Evolutionary conservation across 2,888 invertebrate genomes (phyloP), one percentile per base, ranked within the genome.

Genomic region (Saturnia pavonia): DNA sequence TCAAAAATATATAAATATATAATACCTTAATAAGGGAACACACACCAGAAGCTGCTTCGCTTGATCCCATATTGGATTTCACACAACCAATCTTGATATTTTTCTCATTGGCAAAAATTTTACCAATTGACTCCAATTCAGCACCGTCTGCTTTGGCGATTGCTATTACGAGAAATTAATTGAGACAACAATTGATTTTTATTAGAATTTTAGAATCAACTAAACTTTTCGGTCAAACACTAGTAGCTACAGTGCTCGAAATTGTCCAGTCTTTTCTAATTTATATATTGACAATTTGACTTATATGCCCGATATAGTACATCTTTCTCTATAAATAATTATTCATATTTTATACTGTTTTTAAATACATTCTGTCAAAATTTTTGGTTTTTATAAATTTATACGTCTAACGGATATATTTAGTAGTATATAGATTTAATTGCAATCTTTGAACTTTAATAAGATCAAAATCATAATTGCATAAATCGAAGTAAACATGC

Each of bases 91-190:
- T 92, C 76, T 94, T 91, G 0, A 96, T 86, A 8, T 95, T 91
- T 45, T 92, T 94, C 54, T 90, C 85, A 65, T 88, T 85, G 70
- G 91, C 93, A 79, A 95, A 95, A 14, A 95, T 87, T 70, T 95
- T 93, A 34, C 92, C 90, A 69, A 96, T 94, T 1, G 95, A 95
- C 77, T 94, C 92, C 0, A 95, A 86, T 85, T 96, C 96, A 80
- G 95, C 95, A 14, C 94, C 95, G 83, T 96, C 96, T 25, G 96
- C 94, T 71, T 91, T 82, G n/a, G 85, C 95, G 16, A 95, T 95
- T 25, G 95, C 89, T 89, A 77, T 43, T 67, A 65, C 14, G 19
- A 43, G 12, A 54, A 16, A 48, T 48, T 19, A 19, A 48, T 22
- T 54, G 1, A 16, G 7, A 48, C 7, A 19, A 19, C 19, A 48